These are phyloP conservation scores for Iguana delicatissima DNA, from an alignment of 2,797 vertebrate genomes.

Conservation along the genomic window DNA sequence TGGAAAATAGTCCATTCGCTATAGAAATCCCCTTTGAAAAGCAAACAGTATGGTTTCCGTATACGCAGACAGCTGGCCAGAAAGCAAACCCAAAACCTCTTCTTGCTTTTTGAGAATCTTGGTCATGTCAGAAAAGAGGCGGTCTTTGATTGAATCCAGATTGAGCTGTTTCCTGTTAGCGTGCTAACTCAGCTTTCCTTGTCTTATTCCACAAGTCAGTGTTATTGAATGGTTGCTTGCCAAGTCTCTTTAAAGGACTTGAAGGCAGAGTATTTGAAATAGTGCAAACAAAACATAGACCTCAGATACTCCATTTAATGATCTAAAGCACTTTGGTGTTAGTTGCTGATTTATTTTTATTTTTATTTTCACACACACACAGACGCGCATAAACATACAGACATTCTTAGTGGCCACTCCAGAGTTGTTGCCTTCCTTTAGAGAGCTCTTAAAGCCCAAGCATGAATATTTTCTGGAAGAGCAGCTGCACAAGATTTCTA, in stretches of 20 bases:
- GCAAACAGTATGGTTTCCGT: background rate
- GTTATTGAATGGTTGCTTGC: slow-evolving; percentile 68
- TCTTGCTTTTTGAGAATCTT: slow-evolving; percentile 68
- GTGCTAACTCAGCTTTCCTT: slow-evolving; percentile 74
- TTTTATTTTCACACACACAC: background rate
- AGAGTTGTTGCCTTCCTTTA: background rate
- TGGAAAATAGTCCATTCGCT: slow-evolving; percentile 27
- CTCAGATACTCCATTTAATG: slow-evolving; percentile 54
- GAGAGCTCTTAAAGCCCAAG: background rate
- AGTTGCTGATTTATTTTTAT: slow-evolving; percentile 47
- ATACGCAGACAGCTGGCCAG: slow-evolving; percentile 36
- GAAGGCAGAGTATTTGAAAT: slow-evolving; percentile 66
- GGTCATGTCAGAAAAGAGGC: slow-evolving; percentile 74
- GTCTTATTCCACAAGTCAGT: slow-evolving; percentile 70
- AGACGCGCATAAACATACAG: background rate
- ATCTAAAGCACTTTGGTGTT: slow-evolving; percentile 49
- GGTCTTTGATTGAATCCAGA: slow-evolving; percentile 92
- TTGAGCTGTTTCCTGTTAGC: slow-evolving; percentile 89
- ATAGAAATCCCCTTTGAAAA: slow-evolving; percentile 13
- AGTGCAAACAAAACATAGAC: slow-evolving; percentile 64
- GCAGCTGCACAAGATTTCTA: background rate
- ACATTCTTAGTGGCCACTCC: background rate
- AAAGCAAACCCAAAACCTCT: slow-evolving; percentile 58
- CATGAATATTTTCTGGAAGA: background rate
- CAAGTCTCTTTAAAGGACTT: slow-evolving; percentile 68